phyloP scores from a whole-genome alignment of 1,140 invertebrate species.

The Gyrodactylus salaris region DNA sequence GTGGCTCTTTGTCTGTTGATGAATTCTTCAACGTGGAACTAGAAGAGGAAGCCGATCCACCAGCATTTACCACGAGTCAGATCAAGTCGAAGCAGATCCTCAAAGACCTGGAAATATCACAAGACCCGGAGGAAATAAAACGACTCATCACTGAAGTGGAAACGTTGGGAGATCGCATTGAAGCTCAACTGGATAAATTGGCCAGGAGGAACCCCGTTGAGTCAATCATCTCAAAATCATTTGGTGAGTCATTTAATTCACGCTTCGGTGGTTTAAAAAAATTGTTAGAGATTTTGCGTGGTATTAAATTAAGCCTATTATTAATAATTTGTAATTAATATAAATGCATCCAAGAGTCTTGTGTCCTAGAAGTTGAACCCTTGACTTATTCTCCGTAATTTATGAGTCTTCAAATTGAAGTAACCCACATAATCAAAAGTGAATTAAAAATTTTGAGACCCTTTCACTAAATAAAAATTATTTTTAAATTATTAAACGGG shows the following conservation, averaged over 20 bases:
- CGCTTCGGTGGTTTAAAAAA: too few relatives aligned
- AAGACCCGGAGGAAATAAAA: background rate
- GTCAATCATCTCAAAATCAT: background rate
- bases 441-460: too few relatives aligned
- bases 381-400: background rate
- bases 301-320: too few relatives aligned
- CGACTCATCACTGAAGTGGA: background rate
- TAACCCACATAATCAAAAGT: too few relatives aligned
- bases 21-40: slow-evolving; percentile 87
- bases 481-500: too few relatives aligned
- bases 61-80: slow-evolving; percentile 53
- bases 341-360: too few relatives aligned
- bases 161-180: background rate
- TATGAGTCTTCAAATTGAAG: too few relatives aligned
- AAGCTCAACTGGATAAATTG: background rate
- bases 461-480: too few relatives aligned
- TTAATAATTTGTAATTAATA: too few relatives aligned
- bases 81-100: slow-evolving; percentile 33
- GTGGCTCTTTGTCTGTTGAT: slow-evolving; percentile 50
- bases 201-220: background rate
- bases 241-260: too few relatives aligned
- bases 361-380: background rate
- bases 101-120: background rate
- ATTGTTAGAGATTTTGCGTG: too few relatives aligned
- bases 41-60: slow-evolving; percentile 77